Evolutionary conservation across 2,888 invertebrate species (phyloP), one percentile per base, ranked within the genome.

Genomic region (Prosopocoilus inquinatus): DNA sequence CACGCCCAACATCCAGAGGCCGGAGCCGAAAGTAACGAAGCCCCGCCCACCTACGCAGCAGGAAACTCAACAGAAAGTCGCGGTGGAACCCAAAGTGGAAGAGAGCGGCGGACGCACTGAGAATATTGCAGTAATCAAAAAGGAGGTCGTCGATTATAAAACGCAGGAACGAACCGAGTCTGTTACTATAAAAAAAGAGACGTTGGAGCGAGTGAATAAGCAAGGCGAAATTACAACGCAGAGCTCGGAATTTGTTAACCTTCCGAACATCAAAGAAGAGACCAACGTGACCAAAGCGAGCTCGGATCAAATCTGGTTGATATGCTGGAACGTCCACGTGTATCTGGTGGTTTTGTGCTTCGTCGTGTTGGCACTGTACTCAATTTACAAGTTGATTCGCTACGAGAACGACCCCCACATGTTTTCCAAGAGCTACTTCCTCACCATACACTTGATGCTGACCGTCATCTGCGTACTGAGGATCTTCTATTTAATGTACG

Each of bases 291-390:
- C 75, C 1, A 68, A 74, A 57, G 75, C 75, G 4, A 73, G 71
- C 36, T 69, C 74, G 1, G 75, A 77, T 43, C 74, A 77, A 54
- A 88, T 89, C 0, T 91, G 91, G 88, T 84, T 89, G 0, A 87
- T 91, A 62, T 93, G 92, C 1, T 95, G 94, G 95, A 91, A 94
- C 69, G 84, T 94, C 7, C 95, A 96, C 73, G 89, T 95, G 3
- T 96, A 95, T 78, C 78, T 91, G 38, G 89, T 91, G 0, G 94
- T 94, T 1, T 86, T 89, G 11, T 83, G 92, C 69, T 96, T 94
- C 73, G 88, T 91, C 0, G 80, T 94, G 9, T 78, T 96, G 66
- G 91, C 93, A 0, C 82, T 92, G 0, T 92, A 90, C 72, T 92
- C 92, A 15, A 87, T 94, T 57, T 88, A 91, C 70, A 92, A 93